Percentiles rank a stretch among this genome's conserved stretches.
Evolutionary conservation across 2,113 vertebrate species (phyloP).

Genomic region (Notothenia rossii): DNA sequence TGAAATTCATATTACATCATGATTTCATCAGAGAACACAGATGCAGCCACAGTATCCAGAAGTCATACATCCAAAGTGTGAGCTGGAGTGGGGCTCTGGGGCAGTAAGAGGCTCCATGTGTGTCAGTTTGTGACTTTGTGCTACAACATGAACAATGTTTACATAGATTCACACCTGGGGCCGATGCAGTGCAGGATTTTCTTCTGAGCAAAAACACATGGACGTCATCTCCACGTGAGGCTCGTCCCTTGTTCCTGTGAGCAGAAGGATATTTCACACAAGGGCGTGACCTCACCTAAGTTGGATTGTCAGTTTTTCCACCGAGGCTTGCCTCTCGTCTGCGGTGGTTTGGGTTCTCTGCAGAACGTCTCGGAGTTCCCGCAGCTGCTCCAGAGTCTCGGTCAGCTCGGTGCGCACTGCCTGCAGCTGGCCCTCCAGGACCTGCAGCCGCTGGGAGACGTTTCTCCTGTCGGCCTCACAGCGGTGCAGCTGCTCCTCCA

Average conservation of each 20-base stretch:
- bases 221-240: neutral
- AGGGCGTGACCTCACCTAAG: slow-evolving; percentile 85
- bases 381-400: slow-evolving; percentile 82
- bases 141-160: neutral
- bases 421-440: slow-evolving; percentile 87
- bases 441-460: slow-evolving; percentile 79
- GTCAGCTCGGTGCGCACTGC: slow-evolving; percentile 83
- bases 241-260: slow-evolving; percentile 1
- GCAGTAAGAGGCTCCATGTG: neutral
- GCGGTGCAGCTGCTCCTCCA: slow-evolving; percentile 88
- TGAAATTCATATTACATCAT: slow-evolving; percentile 10
- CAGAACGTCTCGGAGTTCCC: slow-evolving; percentile 85
- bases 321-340: slow-evolving; percentile 84
- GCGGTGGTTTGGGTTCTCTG: slow-evolving; percentile 87
- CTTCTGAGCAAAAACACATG: neutral
- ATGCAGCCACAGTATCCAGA: neutral
- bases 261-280: slow-evolving; percentile 26
- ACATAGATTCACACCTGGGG: neutral
- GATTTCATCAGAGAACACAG: neutral
- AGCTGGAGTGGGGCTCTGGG: neutral
- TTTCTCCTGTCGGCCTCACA: slow-evolving; percentile 84
- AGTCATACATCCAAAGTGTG: neutral
- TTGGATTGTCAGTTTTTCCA: slow-evolving; percentile 86
- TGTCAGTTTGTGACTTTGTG: neutral
- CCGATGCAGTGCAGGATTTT: neutral